Conservation (phyloP, 2,888 invertebrate species). For the Metopia argyrocephala region DNA sequence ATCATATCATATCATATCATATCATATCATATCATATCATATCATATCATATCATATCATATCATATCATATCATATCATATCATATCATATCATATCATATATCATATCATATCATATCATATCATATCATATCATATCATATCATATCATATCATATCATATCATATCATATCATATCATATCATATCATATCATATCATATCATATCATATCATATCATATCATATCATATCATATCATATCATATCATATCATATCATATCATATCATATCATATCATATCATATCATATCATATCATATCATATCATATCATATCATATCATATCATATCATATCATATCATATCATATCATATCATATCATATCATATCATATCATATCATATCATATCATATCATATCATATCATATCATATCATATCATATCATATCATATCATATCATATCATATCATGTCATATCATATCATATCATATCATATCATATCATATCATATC, state of each 20-base stretch:
- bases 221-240: conserved; percentile 40
- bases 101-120: no score
- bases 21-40: conserved; percentile 15
- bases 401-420: conserved; percentile 7
- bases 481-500: conserved; percentile 12
- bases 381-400: conserved; percentile 19
- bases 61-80: conserved; percentile 28
- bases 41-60: conserved; percentile 23
- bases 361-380: conserved; percentile 16
- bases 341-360: conserved; percentile 20
- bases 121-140: conserved; percentile 7
- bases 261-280: conserved; percentile 41
- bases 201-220: conserved; percentile 26
- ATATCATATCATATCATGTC: conserved; percentile 7
- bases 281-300: conserved; percentile 42
- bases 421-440: conserved; percentile 7
- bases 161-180: conserved; percentile 31
- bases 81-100: conserved; percentile 14
- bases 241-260: conserved; percentile 41
- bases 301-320: conserved; percentile 41
- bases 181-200: conserved; percentile 27
- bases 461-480: conserved; percentile 3
- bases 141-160: conserved; percentile 7
- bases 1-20: conserved; percentile 21
- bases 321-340: conserved; percentile 22